Evolutionary conservation across 1,140 invertebrate species (phyloP).

Genomic region (Sycophila sp.): DNA sequence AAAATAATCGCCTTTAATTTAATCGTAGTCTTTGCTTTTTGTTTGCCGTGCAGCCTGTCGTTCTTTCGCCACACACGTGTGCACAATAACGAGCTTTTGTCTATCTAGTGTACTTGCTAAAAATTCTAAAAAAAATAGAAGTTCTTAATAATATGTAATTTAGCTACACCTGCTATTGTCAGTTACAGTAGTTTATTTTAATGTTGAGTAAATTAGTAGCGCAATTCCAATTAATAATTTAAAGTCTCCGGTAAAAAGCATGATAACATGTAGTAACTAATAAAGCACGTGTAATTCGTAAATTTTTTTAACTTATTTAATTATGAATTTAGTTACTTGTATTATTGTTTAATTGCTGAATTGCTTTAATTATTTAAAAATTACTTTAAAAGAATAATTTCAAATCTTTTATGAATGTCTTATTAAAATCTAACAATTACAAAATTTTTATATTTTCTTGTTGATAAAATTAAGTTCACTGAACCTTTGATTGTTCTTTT

Average conservation of each 20-base stretch:
- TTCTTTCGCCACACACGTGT: slow-evolving; percentile 52
- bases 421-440: no score
- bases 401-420: no score
- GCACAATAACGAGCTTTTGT: slow-evolving; percentile 23
- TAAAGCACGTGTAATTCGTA: slow-evolving; percentile 33
- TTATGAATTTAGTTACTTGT: no score
- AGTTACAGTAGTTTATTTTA: neutral
- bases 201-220: neutral
- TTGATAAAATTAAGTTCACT: neutral
- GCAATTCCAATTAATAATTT: no score
- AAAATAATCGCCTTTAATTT: slow-evolving; percentile 13
- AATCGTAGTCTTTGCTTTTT: slow-evolving; percentile 41
- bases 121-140: no score
- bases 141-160: neutral
- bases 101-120: neutral
- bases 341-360: no score
- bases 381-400: no score
- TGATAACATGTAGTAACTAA: slow-evolving; percentile 9
- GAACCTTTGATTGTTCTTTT: neutral
- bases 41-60: slow-evolving; percentile 58
- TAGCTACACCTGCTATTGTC: neutral
- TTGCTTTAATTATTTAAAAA: no score
- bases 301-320: no score
- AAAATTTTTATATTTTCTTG: no score
- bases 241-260: slow-evolving; percentile 6